Evolutionary conservation across 1,140 invertebrate species (phyloP).

Genomic region (Meteorus sp.): DNA sequence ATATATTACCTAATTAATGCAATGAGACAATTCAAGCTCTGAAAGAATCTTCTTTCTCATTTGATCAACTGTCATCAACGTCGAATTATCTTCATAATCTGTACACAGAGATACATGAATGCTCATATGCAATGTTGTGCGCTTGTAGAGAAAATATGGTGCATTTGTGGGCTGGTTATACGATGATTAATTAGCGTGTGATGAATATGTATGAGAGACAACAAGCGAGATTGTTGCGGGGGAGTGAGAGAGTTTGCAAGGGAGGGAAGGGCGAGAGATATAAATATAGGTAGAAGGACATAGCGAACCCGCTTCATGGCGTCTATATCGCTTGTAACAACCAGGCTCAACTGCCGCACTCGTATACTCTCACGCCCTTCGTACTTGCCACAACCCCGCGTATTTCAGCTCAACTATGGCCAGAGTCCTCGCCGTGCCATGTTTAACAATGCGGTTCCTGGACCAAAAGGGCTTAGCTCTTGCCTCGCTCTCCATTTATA

Average conservation of each 20-base stretch:
- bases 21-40: too few species aligned
- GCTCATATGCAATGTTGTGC: constrained; percentile 27
- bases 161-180: constrained; percentile 30
- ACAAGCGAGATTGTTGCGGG: too few species aligned
- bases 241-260: constrained; percentile 1
- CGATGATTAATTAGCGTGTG: constrained; percentile 58
- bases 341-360: constrained; percentile 7
- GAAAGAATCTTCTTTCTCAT: too few species aligned
- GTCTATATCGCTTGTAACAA: constrained; percentile 13
- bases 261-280: constrained; percentile 10
- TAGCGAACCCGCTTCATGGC: constrained; percentile 5
- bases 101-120: constrained; percentile 25
- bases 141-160: constrained; percentile 29
- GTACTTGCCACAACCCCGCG: constrained; percentile 19
- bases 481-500: constrained; percentile 12
- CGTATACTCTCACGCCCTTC: constrained; percentile 9
- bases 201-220: constrained; percentile 57
- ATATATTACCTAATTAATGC: constrained; percentile 44
- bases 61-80: too few species aligned
- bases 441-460: constrained; percentile 31
- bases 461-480: constrained; percentile 22
- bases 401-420: constrained; percentile 26
- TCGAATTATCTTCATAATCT: too few species aligned
- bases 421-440: constrained; percentile 28
- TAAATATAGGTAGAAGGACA: constrained; percentile 26